Percentiles rank a stretch among this genome's conserved stretches.
These are phyloP conservation scores for Ctenopoma kingsleyae DNA, from an alignment of 2,797 vertebrate genomes.

Conservation along the genomic window DNA sequence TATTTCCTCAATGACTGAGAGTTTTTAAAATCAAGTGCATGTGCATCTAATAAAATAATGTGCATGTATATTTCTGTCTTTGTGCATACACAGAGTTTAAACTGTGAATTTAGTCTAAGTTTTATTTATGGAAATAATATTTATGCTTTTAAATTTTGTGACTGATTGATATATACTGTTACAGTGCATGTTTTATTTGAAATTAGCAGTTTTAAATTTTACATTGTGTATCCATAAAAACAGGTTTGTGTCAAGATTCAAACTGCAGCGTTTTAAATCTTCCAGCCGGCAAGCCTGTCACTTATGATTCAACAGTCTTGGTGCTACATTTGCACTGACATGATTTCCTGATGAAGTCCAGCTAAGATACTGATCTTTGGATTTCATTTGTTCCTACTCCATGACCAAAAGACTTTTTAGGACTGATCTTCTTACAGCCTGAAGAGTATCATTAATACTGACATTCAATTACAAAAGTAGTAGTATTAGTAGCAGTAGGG, in stretches of 20 bases:
- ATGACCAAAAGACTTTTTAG: conserved; percentile 6
- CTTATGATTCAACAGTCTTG: conserved; percentile 9
- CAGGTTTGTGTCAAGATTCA: too few relatives aligned
- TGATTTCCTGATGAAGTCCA: conserved; percentile 9
- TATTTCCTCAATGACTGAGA: too few relatives aligned
- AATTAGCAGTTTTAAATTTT: too few relatives aligned
- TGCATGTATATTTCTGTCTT: too few relatives aligned
- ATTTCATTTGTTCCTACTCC: conserved; percentile 19
- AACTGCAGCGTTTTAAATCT: neutral
- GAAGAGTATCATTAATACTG: conserved; percentile 24
- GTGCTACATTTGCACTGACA: conserved; percentile 10
- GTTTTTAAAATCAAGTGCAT: too few relatives aligned
- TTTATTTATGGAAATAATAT: too few relatives aligned
- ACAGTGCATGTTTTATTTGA: too few relatives aligned
- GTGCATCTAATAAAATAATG: too few relatives aligned
- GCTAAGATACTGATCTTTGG: conserved; percentile 21
- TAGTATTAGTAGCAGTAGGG: neutral
- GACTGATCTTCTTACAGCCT: conserved; percentile 15
- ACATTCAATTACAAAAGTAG: conserved; percentile 27
- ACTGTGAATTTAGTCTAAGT: too few relatives aligned
- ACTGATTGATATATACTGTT: too few relatives aligned
- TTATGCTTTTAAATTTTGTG: too few relatives aligned
- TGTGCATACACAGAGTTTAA: too few relatives aligned
- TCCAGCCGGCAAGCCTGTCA: neutral
- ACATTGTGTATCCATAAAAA: neutral